phyloP scores from a whole-genome alignment of 2,113 vertebrate genomes.

The Microtus ochrogaster region DNA sequence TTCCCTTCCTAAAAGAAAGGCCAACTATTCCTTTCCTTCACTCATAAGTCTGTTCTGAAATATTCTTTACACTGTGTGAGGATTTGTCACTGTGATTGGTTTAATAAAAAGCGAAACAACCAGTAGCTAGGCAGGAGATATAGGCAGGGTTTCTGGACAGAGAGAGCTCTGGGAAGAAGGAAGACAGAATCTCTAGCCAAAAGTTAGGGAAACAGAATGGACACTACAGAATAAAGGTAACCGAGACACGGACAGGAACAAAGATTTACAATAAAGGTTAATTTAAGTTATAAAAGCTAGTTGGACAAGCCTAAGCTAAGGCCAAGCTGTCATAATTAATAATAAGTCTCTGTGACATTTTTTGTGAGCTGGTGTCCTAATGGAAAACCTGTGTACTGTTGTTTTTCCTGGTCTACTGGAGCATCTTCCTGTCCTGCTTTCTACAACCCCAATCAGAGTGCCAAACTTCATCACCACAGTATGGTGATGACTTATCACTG shows the following conservation, averaged over 20 bases:
- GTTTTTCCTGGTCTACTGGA: background rate
- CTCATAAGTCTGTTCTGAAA: background rate
- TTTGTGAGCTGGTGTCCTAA: background rate
- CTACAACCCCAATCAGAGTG: background rate
- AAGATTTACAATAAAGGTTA: background rate
- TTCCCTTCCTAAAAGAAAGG: slow-evolving; percentile 11
- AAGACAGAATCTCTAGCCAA: background rate
- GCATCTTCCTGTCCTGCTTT: background rate
- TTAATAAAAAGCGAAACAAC: background rate
- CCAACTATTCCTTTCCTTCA: background rate
- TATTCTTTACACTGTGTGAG: background rate
- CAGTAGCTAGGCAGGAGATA: background rate
- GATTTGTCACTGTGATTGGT: background rate
- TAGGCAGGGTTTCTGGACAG: background rate
- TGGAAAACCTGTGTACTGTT: background rate
- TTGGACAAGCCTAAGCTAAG: background rate
- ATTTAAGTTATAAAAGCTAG: background rate
- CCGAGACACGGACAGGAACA: background rate
- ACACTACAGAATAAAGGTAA: background rate
- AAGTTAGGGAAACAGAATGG: background rate
- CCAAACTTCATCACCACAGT: background rate
- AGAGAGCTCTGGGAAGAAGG: background rate
- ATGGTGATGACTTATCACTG: background rate
- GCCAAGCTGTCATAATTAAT: background rate
- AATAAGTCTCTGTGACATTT: background rate